Base-by-base conservation (phyloP, 2,888 invertebrate species). In the Tinea trinotella region DNA sequence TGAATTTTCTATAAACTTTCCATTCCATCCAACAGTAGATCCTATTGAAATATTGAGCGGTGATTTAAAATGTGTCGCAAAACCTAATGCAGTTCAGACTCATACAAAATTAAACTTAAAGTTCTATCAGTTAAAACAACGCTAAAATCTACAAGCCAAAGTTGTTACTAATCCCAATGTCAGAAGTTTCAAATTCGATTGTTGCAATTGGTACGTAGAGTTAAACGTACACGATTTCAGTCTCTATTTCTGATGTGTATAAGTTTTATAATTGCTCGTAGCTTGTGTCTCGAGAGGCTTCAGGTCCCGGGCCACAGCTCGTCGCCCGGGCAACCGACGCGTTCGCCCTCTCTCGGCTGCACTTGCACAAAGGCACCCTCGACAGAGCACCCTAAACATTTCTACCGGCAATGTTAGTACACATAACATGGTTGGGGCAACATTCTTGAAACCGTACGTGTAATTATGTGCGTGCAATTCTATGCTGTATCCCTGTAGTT, bases 311-410 rank as follows among this genome's bases (percentile, higher is more conserved):
- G 74, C 70, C 65, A 13, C 60, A 74, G 76, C 79, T 77, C 69
- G 80, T 76, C 71, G 74, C 81, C 79, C 75, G 74, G 81, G 74
- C 74, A 73, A 76, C 78, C 67, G 68, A 49, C 62, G 53, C 13
- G 22, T 40, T 17, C 20, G 4, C 36, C 53, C 53, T 30, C 20
- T 49, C 50, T 17, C 34, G 20, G 40, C 63, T 80, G 78, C 80
- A 80, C 69, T 74, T 75, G 74, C 74, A 71, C 54, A 50, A 53
- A 48, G 53, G 13, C 50, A 15, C 50, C 50, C 50, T 24, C 50
- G 13, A 20, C 13, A 12, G 5, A 10, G 24, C 50, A 50, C 50
- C 24, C 50, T 50, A 24, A 50, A 50, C 50, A 46, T 46, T 46
- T 46, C 46, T 46, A 46, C 46, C 46, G 46, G 46, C 15, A 46